A percentile compares a stretch with the other conserved stretches of the same genome.
These are phyloP conservation scores for Symphodus melops DNA, from an alignment of 2,113 vertebrate genomes.

Conservation along the genomic window DNA sequence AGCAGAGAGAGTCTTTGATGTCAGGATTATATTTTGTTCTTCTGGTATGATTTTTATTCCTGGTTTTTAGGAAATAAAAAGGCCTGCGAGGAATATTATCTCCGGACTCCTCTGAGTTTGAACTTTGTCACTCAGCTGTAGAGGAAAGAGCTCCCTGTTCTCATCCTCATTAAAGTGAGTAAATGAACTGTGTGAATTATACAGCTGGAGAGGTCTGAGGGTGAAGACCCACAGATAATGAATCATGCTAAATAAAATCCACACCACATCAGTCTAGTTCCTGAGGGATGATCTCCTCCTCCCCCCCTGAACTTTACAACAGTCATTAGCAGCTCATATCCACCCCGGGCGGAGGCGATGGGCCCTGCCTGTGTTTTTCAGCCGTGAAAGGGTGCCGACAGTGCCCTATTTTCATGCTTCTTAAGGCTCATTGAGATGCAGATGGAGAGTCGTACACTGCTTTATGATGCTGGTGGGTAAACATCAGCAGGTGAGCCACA, in stretches of 20 bases:
- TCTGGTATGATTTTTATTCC: neutral
- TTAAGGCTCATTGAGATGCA: constrained; percentile 77
- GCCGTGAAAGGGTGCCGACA: constrained; percentile 64
- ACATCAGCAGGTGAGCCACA: constrained; percentile 73
- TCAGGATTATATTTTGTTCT: neutral
- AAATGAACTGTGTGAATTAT: constrained; percentile 13
- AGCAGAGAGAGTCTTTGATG: neutral
- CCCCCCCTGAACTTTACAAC: constrained; percentile 62
- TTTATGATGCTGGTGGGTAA: constrained; percentile 72
- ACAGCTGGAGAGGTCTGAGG: neutral
- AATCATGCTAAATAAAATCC: constrained; percentile 56
- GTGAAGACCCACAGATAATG: constrained; percentile 47
- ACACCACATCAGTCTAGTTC: constrained; percentile 20
- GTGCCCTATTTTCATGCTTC: constrained; percentile 73
- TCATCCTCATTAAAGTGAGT: constrained; percentile 27
- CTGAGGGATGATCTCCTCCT: constrained; percentile 14
- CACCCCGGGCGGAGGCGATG: constrained; percentile 59
- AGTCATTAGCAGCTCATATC: constrained; percentile 81
- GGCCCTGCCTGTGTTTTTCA: constrained; percentile 69
- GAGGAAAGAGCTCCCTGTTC: neutral
- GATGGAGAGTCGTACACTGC: constrained; percentile 51
- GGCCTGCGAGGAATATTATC: neutral
- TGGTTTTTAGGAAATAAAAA: neutral
- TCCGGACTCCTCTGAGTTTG: neutral
- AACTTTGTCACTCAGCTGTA: neutral